Evolutionary conservation across 2,113 vertebrate species (phyloP), one percentile per base, ranked within the genome.

Genomic region (Mobula birostris): DNA sequence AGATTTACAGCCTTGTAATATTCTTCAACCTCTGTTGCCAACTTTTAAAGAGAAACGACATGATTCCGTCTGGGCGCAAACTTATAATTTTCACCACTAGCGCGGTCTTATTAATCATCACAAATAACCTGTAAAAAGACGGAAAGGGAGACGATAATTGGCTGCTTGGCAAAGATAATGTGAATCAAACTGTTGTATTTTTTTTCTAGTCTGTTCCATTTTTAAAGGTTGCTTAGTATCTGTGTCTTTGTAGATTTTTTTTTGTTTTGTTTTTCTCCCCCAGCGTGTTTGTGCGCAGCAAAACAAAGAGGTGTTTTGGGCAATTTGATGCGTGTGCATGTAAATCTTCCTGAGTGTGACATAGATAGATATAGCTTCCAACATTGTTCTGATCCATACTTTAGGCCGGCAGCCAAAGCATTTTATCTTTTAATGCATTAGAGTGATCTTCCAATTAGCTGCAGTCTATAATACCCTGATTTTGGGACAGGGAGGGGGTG

Each of bases 401-500:
- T 98, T 97, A 99, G 99, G 99, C 98, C 97, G 96, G 96, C 98
- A 98, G 98, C 98, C 98, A 99, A 99, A 99, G 98, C 99, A 98
- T 98, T 99, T 99, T 99, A 99, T 99, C 99, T 99, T 98, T 98
- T 98, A 98, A 98, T 99, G 98, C 98, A 99, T 99, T 99, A 98
- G 98, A 99, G 99, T 99, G 98, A 99, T 99, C 99, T 99, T 99
- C 99, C 99, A 99, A 99, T 99, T 99, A 99, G 98, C 98, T 96
- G 97, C 97, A 97, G 97, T 98, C 98, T 98, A 98, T 99, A 99
- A 99, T 98, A 99, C 98, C 98, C 97, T 97, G 97, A 98, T 98
- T 99, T 98, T 98, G 98, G 97, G 98, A 97, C 98, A 97, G 97
- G 97, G 94, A 95, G 96, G 95, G 94, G 94, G 95, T 79, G 85